phyloP scores from a whole-genome alignment of 2,113 vertebrate genomes.

The Globicephala melas region DNA sequence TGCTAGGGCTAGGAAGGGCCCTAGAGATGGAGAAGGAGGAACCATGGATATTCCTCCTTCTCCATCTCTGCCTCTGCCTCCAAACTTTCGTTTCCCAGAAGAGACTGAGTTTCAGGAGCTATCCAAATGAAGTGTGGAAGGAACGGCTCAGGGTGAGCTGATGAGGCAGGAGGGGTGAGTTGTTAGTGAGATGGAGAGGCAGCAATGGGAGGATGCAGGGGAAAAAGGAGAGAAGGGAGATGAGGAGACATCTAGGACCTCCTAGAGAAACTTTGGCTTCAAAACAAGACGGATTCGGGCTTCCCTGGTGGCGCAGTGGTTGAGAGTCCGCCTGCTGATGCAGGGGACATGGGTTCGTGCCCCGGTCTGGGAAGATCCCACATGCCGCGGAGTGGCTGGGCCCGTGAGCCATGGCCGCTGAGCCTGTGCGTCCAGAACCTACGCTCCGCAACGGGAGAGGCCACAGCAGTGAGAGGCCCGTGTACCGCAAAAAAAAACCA shows the following conservation, averaged over 20 bases:
- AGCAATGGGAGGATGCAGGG: background rate
- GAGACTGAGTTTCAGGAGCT: background rate
- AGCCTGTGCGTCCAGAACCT: rapidly evolving
- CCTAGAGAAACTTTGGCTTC: background rate
- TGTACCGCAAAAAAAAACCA: no score
- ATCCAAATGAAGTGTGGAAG: background rate
- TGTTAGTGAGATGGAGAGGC: background rate
- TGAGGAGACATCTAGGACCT: background rate
- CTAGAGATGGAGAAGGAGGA: no score
- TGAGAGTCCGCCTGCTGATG: no score
- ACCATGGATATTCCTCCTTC: background rate
- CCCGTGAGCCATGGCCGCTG: no score
- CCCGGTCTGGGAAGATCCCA: no score
- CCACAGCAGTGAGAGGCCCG: no score
- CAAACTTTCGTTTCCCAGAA: background rate
- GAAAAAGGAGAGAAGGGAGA: background rate
- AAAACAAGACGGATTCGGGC: background rate
- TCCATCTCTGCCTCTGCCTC: background rate
- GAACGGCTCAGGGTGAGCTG: background rate
- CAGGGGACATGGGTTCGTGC: no score
- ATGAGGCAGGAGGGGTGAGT: background rate
- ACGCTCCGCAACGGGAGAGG: no score
- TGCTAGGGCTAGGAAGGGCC: background rate
- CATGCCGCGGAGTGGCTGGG: no score
- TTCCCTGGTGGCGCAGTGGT: no score